phyloP scores from a whole-genome alignment of 2,797 vertebrate genomes.

The Delichon dasypus region DNA sequence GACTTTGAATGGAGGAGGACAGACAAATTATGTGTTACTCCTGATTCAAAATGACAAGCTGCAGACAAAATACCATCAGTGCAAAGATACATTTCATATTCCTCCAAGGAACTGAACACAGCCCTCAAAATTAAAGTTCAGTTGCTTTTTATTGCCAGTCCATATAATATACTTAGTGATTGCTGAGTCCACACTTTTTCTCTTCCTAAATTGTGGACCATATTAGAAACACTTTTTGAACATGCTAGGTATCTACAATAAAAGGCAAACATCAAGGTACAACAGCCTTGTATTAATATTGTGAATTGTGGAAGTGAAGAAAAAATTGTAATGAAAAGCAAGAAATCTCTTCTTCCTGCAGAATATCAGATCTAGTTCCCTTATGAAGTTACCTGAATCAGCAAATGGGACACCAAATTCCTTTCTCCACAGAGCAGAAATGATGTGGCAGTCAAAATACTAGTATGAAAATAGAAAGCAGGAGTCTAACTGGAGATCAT shows the following conservation, averaged over 20 bases:
- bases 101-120: conserved; percentile 17
- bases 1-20: conserved; percentile 11
- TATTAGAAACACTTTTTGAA: background rate
- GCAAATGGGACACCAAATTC: background rate
- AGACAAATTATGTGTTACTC: conserved; percentile 1
- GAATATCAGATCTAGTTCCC: background rate
- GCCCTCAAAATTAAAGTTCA: conserved; percentile 1
- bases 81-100: conserved; percentile 33
- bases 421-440: background rate
- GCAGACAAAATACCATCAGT: conserved; percentile 41
- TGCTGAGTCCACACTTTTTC: background rate
- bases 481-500: background rate
- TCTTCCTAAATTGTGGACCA: background rate
- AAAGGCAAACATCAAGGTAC: background rate
- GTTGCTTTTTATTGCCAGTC: conserved; percentile 22
- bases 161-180: background rate
- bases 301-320: background rate
- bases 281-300: background rate
- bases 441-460: background rate
- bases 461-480: background rate
- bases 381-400: background rate
- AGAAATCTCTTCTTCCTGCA: background rate
- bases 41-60: conserved; percentile 29
- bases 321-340: background rate
- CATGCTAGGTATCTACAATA: background rate